These are phyloP conservation scores for Coranthus polyacanthus DNA, from an alignment of 2,797 vertebrate genomes.

Conservation along the genomic window DNA sequence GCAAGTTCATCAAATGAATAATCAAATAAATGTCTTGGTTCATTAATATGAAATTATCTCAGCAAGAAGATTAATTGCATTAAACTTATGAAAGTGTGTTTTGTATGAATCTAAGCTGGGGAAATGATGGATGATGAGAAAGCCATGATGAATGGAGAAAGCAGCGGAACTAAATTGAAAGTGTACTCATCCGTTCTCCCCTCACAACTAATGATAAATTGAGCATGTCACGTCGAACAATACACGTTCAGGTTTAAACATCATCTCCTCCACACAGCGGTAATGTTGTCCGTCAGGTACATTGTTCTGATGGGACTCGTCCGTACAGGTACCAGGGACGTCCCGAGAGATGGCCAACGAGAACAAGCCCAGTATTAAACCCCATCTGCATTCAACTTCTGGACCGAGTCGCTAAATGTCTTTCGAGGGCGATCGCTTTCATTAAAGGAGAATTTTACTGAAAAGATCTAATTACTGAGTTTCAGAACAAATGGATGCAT, in stretches of 20 bases:
- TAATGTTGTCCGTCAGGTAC: constrained; percentile 85
- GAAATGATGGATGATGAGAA: constrained; percentile 96
- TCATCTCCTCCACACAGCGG: constrained; percentile 74
- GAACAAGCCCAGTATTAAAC: not conserved
- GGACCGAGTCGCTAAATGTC: too few relatives aligned
- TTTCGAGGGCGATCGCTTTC: too few relatives aligned
- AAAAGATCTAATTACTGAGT: too few relatives aligned
- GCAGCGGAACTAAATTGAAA: constrained; percentile 99
- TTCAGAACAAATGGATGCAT: too few relatives aligned
- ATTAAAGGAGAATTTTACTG: too few relatives aligned
- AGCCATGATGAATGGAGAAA: constrained; percentile 97
- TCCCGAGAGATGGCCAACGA: not conserved
- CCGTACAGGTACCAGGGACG: not conserved
- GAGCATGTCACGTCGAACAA: constrained; percentile 98
- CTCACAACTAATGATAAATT: constrained; percentile 99
- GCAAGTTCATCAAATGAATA: constrained; percentile 91
- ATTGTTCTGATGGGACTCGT: constrained; percentile 60
- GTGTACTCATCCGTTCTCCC: constrained; percentile 98
- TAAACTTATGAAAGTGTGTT: constrained; percentile 94
- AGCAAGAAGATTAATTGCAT: constrained; percentile 98
- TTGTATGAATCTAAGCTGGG: constrained; percentile 65
- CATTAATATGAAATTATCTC: constrained; percentile 97
- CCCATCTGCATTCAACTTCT: not conserved
- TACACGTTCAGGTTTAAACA: constrained; percentile 88
- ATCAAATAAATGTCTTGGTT: constrained; percentile 87